Conservation (phyloP, 2,797 vertebrate genomes). For the Momotus momota region DNA sequence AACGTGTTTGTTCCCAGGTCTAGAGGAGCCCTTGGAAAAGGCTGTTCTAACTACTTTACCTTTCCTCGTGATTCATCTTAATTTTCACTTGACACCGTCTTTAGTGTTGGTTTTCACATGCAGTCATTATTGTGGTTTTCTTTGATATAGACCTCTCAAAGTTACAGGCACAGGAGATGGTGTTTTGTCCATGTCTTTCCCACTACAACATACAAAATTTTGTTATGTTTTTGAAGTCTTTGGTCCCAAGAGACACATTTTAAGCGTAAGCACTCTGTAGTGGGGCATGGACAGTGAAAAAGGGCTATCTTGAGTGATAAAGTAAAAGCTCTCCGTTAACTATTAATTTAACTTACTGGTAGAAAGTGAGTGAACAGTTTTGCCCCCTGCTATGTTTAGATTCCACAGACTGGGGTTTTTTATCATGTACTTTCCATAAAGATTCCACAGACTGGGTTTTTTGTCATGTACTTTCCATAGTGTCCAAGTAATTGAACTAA, state of each 20-base stretch:
- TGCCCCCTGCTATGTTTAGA: rapidly evolving
- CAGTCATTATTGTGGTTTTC: rapidly evolving
- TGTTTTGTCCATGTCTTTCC: background rate
- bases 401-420: background rate
- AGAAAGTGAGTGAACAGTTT: background rate
- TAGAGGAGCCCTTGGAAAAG: background rate
- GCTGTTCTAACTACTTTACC: background rate
- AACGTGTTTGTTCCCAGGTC: background rate
- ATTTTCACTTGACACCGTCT: background rate
- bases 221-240: background rate
- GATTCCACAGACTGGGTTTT: background rate
- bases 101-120: background rate
- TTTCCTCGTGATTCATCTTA: background rate
- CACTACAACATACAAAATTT: background rate
- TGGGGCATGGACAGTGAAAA: background rate
- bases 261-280: background rate
- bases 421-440: background rate
- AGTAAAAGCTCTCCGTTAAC: background rate
- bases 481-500: background rate
- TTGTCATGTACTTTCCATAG: background rate
- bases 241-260: background rate
- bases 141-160: background rate
- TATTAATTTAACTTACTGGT: background rate
- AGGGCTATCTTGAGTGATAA: background rate
- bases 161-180: background rate